Evolutionary conservation across 2,797 vertebrate species (phyloP).

Genomic region (Lepilemur septentrionalis): DNA sequence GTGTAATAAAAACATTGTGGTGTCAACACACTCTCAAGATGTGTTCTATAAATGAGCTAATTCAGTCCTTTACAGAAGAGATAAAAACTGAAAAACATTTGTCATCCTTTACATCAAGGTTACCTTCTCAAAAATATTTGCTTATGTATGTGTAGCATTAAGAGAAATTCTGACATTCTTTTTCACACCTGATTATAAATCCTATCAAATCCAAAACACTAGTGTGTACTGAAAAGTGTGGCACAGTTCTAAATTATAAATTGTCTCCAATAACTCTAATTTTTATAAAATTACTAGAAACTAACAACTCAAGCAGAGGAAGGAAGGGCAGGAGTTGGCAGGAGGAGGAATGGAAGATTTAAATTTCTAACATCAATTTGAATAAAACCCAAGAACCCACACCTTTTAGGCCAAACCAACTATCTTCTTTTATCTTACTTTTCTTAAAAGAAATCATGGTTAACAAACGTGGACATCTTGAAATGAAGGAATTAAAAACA

Average conservation of each 20-base stretch:
- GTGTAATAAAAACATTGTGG: not conserved
- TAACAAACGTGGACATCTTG: not conserved
- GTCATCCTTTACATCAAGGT: not conserved
- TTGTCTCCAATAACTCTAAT: not conserved
- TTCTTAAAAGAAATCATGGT: not conserved
- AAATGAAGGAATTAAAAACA: not conserved
- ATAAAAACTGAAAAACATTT: not conserved
- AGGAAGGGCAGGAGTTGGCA: not conserved
- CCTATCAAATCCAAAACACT: constrained; percentile 16
- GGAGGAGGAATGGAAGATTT: not conserved
- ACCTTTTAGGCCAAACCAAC: constrained; percentile 28
- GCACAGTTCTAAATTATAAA: not conserved
- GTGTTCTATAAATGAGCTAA: not conserved
- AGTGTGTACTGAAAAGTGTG: not conserved
- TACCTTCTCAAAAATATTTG: constrained; percentile 4
- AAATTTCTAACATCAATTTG: not conserved
- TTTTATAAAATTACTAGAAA: constrained; percentile 37
- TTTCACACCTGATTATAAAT: not conserved
- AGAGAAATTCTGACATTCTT: not conserved
- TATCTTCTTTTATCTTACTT: not conserved
- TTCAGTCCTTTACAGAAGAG: not conserved
- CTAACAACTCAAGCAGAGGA: not conserved
- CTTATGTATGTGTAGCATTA: not conserved
- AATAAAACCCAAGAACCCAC: constrained; percentile 36
- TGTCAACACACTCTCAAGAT: not conserved